Percentiles rank a stretch among this genome's conserved stretches.
phyloP scores from a whole-genome alignment of 2,113 vertebrate genomes.

The Narcine bancroftii region DNA sequence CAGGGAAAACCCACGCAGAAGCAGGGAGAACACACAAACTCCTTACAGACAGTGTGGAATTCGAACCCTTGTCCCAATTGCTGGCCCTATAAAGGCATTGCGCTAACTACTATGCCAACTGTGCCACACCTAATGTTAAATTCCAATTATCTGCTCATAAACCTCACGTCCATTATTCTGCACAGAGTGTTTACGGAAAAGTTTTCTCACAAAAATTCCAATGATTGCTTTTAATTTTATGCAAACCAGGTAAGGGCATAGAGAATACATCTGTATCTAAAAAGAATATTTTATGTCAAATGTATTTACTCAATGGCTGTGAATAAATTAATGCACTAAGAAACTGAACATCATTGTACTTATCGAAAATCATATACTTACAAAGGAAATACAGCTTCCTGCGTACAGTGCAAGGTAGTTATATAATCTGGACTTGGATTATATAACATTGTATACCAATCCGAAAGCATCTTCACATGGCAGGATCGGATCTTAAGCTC shows the following conservation, averaged over 20 bases:
- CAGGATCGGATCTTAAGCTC: slow-evolving; percentile 75
- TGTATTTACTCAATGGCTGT: neutral
- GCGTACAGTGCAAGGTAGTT: slow-evolving; percentile 88
- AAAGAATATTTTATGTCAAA: neutral
- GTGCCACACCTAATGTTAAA: too few species aligned
- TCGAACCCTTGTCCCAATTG: too few species aligned
- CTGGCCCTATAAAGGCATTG: too few species aligned
- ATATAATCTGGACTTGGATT: slow-evolving; percentile 94
- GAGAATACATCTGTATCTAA: neutral
- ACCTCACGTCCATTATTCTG: neutral
- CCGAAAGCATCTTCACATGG: slow-evolving; percentile 80
- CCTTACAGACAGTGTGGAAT: too few species aligned
- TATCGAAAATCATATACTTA: slow-evolving; percentile 50
- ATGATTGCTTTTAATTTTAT: neutral
- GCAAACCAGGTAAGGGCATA: neutral
- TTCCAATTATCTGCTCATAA: neutral
- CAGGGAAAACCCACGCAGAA: too few species aligned
- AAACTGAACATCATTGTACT: accelerated
- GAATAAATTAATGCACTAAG: neutral
- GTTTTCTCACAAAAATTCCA: too few species aligned
- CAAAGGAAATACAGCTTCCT: slow-evolving; percentile 92
- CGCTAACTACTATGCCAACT: too few species aligned
- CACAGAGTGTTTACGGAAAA: neutral
- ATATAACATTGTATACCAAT: slow-evolving; percentile 99
- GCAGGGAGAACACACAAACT: too few species aligned